Percentiles rank a stretch among this genome's conserved stretches.
Evolutionary conservation across 2,888 invertebrate genomes (phyloP).

Genomic region (Pycnomerus fuliginosus): DNA sequence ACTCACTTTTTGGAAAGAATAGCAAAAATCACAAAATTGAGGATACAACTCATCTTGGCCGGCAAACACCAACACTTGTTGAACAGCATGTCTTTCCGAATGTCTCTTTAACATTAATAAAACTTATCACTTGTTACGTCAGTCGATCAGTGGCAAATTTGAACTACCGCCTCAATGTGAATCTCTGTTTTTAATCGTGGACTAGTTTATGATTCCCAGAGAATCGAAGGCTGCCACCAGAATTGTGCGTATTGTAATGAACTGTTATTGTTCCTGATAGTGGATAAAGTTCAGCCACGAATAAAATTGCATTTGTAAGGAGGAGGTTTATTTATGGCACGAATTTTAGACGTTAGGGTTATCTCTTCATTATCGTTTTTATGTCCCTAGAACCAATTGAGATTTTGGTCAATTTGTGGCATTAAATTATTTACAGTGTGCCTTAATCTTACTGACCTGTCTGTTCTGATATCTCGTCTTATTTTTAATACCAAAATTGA

Average conservation of each 20-base stretch:
- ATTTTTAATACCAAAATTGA: slow-evolving; percentile 19
- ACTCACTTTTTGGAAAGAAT: slow-evolving; percentile 31
- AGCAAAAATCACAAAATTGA: slow-evolving; percentile 30
- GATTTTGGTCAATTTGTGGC: slow-evolving; percentile 10
- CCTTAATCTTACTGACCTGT: slow-evolving; percentile 16
- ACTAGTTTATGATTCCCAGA: too few relatives aligned
- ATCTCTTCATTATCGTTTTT: slow-evolving; percentile 31
- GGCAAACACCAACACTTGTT: slow-evolving; percentile 30
- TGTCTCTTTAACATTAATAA: slow-evolving; percentile 40
- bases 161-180: too few relatives aligned
- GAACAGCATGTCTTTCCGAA: slow-evolving; percentile 38
- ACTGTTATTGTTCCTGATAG: background rate
- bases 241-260: background rate
- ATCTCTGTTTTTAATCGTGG: too few relatives aligned
- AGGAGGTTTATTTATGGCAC: slow-evolving; percentile 19
- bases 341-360: slow-evolving; percentile 33
- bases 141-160: slow-evolving; percentile 43
- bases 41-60: slow-evolving; percentile 38
- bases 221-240: too few relatives aligned
- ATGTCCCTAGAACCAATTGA: slow-evolving; percentile 25
- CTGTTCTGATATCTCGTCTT: slow-evolving; percentile 15
- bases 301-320: slow-evolving; percentile 27
- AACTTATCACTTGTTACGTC: slow-evolving; percentile 43
- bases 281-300: slow-evolving; percentile 1
- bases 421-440: background rate